A percentile compares a stretch with the other conserved stretches of the same genome.
Evolutionary conservation across 37 sponge, comb jelly and placozoan species (phyloP).

Genomic region (Ianthella basta): DNA sequence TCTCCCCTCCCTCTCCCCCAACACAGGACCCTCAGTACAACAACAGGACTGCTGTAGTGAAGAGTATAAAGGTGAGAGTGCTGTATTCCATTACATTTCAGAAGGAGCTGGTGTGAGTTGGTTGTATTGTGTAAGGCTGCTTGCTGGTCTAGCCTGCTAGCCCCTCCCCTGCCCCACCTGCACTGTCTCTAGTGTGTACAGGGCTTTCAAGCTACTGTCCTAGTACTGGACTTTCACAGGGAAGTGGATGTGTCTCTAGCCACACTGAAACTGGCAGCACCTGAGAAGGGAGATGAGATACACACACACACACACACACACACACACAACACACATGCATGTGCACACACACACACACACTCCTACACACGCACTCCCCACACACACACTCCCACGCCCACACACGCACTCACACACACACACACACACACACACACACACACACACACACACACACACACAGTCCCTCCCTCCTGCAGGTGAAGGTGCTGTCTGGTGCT

Average conservation of each 20-base stretch:
- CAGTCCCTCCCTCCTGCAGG: conserved; percentile 31
- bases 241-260: conserved; percentile 85
- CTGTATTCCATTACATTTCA: not conserved
- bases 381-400: no score
- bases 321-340: no score
- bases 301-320: conserved; percentile 17
- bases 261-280: conserved; percentile 69
- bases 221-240: conserved; percentile 74
- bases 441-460: conserved; percentile 12
- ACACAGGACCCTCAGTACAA: conserved; percentile 25
- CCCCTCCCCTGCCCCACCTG: no score
- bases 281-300: conserved; percentile 87
- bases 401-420: conserved; percentile 17
- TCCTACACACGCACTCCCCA: no score
- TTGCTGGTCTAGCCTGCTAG: no score
- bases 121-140: no score
- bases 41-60: conserved; percentile 28
- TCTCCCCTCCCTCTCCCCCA: not conserved
- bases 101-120: not conserved
- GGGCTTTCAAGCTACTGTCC: conserved; percentile 71
- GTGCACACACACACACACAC: no score
- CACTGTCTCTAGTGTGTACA: no score
- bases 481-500: conserved; percentile 72
- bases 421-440: conserved; percentile 18
- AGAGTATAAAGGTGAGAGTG: conserved; percentile 17